Evolutionary conservation across 2,888 invertebrate species (phyloP).

Genomic region (Galeruca laticollis): DNA sequence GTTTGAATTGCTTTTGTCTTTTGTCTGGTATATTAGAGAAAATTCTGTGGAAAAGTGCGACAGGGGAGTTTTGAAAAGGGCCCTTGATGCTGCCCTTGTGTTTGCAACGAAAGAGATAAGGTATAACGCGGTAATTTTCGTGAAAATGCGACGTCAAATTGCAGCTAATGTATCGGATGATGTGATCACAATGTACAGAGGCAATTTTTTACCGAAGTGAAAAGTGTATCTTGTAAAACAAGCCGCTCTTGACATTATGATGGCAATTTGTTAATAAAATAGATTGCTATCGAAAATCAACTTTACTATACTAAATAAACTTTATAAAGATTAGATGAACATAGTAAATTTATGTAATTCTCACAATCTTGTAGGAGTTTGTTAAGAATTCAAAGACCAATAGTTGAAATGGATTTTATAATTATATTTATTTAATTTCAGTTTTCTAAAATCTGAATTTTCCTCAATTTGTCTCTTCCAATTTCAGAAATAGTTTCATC

Average conservation of each 20-base stretch:
- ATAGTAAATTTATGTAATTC: too few species aligned
- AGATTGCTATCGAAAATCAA: neutral
- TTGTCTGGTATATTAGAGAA: slow-evolving; percentile 19
- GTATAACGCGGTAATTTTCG: slow-evolving; percentile 27
- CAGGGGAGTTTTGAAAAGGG: slow-evolving; percentile 25
- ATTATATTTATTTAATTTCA: too few species aligned
- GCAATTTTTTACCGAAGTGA: neutral
- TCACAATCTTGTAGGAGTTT: too few species aligned
- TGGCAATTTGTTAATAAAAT: neutral
- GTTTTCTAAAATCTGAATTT: too few species aligned
- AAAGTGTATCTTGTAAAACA: slow-evolving; percentile 1
- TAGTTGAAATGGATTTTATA: too few species aligned
- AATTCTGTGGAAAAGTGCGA: slow-evolving; percentile 27
- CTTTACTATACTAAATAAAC: neutral
- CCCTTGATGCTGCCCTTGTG: slow-evolving; percentile 19
- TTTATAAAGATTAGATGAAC: too few species aligned
- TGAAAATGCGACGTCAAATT: slow-evolving; percentile 28
- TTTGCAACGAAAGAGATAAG: slow-evolving; percentile 27
- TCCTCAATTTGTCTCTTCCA: too few species aligned
- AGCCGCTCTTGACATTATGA: neutral
- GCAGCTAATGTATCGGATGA: slow-evolving; percentile 26
- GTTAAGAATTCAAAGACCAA: too few species aligned
- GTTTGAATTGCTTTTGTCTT: slow-evolving; percentile 27
- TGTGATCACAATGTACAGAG: slow-evolving; percentile 20
- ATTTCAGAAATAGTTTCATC: too few species aligned